Base-by-base conservation (phyloP, 2,888 invertebrate species). In the Apamea monoglypha region DNA sequence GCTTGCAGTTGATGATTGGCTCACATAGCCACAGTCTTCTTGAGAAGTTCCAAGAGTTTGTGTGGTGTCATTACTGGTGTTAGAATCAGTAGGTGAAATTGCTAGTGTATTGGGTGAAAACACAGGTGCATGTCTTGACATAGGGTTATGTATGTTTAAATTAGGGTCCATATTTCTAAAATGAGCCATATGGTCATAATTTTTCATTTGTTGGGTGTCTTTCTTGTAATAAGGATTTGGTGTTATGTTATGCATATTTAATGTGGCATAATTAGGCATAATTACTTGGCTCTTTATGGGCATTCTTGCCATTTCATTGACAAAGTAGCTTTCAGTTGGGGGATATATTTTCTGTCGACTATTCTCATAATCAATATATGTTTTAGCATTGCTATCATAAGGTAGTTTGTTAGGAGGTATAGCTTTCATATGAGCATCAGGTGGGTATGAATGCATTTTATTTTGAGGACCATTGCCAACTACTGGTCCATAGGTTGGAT, bases 11-110 rank as follows among this genome's bases (percentile, higher is more conserved):
- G 97, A 97, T 70, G 96, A 96, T 85, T 97, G 97, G 85, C 97
- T 97, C 16, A 95, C 95, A 94, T 97, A 97, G 32, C 97, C 97
- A 92, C 95, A 96, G 88, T 97, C 97, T 92, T 97, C 97, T 91
- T 95, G 96, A 71, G 92, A 89, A 80, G 89, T 92, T 61, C 92
- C 92, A 83, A 95, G 92, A 71, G 93, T 94, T 82, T 95, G 95
- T 80, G 89, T 87, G 66, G 94, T 94, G 71, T 97, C 97, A 93
- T 94, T 95, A 88, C 95, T 97, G 79, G 94, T 92, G 90, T 91
- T 96, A 71, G 97, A 97, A 87, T 97, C 97, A 75, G 94, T 94
- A 82, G 97, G 97, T 72, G 97, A 97, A 89, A 96, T 96, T 71
- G 96, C 94, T 87, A 96, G 91, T 72, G 95, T 89, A 88, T 93